phyloP scores from a whole-genome alignment of 1,140 invertebrate genomes.

The Drosophila dunni region DNA sequence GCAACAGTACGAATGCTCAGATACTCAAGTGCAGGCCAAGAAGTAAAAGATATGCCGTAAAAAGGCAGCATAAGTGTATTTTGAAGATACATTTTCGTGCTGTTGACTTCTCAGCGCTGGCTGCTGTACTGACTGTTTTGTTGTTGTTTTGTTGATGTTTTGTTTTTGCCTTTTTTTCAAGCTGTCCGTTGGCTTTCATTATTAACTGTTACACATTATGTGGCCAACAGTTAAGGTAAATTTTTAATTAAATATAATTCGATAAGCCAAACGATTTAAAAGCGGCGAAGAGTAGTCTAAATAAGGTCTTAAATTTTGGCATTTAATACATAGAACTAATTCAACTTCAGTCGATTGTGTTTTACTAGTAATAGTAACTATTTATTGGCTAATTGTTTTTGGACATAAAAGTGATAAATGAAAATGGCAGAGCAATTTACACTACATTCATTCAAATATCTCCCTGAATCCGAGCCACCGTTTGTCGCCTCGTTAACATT shows the following conservation, averaged over 20 bases:
- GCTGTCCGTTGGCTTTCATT: conserved; percentile 23
- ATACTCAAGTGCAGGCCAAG: conserved; percentile 74
- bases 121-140: conserved; percentile 5
- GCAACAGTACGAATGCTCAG: conserved; percentile 53
- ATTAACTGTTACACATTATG: conserved; percentile 11
- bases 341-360: neutral
- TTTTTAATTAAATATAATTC: neutral
- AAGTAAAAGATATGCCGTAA: conserved; percentile 80
- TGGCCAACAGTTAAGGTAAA: neutral
- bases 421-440: conserved; percentile 17
- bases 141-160: neutral
- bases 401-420: conserved; percentile 14
- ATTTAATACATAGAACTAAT: neutral
- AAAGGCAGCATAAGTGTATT: conserved; percentile 79
- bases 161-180: neutral
- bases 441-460: conserved; percentile 23
- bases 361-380: neutral
- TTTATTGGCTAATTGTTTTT: conserved; percentile 16
- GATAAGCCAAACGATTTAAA: no score
- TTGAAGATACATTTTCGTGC: conserved; percentile 64
- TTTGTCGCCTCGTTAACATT: conserved; percentile 19
- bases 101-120: conserved; percentile 18
- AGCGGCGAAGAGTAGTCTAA: no score
- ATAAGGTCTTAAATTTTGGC: neutral
- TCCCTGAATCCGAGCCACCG: conserved; percentile 12